Base-by-base conservation (phyloP, 2,113 vertebrate genomes). In the Solenodon paradoxus region DNA sequence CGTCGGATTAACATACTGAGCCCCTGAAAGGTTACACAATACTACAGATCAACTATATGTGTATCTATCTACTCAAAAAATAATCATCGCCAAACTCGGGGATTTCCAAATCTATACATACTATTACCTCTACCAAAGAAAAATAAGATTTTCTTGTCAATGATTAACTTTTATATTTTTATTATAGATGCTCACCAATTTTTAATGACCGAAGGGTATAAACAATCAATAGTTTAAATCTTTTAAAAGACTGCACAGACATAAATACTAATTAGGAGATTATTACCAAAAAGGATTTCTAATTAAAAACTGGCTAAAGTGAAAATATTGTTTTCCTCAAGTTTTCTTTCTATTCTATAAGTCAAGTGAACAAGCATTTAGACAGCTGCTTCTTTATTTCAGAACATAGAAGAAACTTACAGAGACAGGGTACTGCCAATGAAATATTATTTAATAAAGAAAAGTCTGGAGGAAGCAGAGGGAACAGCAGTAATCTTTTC, bases 381-480 rank as follows among this genome's bases (percentile, higher is more conserved):
- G 10, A 95, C 79, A 97, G 94, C 22, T 55, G 0, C 0, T 64
- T 7, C 30, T 81, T 72, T 96, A 69, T 85, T 64, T 82, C 20
- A 69, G 8, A 97, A 77, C 4, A 90, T 6, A 40, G 13, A 71
- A 59, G n/a, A 92, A 94, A 64, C 6, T 61, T 94, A 69, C n/a
- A 81, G 12, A 74, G 66, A 35, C 16, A 93, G 38, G 24, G 90
- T 93, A 90, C 4, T 68, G 28, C 40, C 4, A 16, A 87, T 69
- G 57, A 63, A 24, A 90, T 45, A 92, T 89, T 13, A 84, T 64
- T 74, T 96, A 96, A 87, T 83, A 96, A 81, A 64, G n/a, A 97
- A 11, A 89, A 9, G 19, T 26, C 5, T 17, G 40, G 26, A 5
- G 7, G 28, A 61, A 88, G 8, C 26, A 40, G 40, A 88, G 22